Conservation (phyloP, 2,113 vertebrate species). For the Athene cunicularia region DNA sequence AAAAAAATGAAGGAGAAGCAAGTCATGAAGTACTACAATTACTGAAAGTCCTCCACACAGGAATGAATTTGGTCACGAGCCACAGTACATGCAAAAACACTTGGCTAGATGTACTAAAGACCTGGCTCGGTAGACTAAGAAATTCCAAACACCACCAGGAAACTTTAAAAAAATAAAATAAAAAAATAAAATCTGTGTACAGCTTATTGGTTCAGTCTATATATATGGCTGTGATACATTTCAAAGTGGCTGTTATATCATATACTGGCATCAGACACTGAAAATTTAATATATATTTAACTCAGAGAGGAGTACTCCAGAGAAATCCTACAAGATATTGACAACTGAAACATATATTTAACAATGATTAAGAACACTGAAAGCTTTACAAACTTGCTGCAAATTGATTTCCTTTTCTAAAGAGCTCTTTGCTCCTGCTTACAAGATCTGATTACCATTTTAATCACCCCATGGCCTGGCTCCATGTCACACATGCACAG, state of each 20-base stretch:
- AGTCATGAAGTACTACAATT: not conserved
- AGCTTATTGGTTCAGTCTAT: not conserved
- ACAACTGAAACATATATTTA: not conserved
- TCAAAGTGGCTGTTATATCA: not conserved
- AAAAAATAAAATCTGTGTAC: not conserved
- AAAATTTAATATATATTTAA: not conserved
- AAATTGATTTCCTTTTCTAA: not conserved
- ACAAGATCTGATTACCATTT: not conserved
- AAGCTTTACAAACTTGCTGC: not conserved
- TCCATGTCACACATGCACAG: not conserved
- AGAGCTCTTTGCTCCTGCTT: not conserved
- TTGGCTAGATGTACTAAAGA: not conserved
- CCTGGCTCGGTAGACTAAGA: not conserved
- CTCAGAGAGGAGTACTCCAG: not conserved
- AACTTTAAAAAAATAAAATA: too few relatives aligned
- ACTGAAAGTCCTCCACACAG: not conserved
- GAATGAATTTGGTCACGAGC: not conserved
- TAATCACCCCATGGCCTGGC: not conserved
- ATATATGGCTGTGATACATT: not conserved
- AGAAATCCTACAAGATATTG: not conserved
- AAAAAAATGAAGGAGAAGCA: not conserved
- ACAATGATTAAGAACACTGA: not conserved
- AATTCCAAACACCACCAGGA: not conserved
- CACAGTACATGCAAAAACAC: not conserved
- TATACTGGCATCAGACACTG: not conserved